Base-by-base conservation (phyloP, 2,113 vertebrate genomes). In the Danionella cerebrum region DNA sequence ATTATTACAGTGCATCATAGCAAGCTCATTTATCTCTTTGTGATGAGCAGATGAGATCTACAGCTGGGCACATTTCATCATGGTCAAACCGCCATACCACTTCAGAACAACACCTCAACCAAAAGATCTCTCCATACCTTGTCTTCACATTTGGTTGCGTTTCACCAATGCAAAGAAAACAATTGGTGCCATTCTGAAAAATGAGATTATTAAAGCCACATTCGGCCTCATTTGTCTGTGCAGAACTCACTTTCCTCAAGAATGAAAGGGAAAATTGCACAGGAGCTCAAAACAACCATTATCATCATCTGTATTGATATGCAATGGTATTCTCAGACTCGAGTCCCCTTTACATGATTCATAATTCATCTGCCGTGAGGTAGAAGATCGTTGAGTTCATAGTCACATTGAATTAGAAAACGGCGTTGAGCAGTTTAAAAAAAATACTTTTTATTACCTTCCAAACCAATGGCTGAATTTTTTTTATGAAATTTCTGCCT, bases 1-100 rank as follows among this genome's bases (percentile, higher is more conserved):
- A 60, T 69, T 48, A 42, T 69, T 38, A 59, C 51, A 47, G 25
- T 4, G 13, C 66, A 35, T 50, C 48, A 24, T 47, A 72, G 47
- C 12, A 22, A 22, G 31, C 24, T 22, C 24, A 42, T 52, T 73
- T 33, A 39, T 45, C 29, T 64, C 9, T 38, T 25, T 25, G 33
- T 19, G 16, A 48, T 63, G 59, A 22, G 29, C 27, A 48, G 29
- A 29, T 50, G 13, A 48, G 29, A 29, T 50, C 50, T 38, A 7
- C 29, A 64, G 33, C 21, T 42, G 11, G 63, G 39, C 16, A 51
- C 35, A 44, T 67, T 63, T 69, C n/a, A n/a, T 22, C 45, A 59
- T 54, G 25, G 29, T 60, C 67, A 62, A 59, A 52, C 38, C 53
- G 35, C 8, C 21, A 6, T 7, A 9, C 29, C 8, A 12, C 51